A percentile compares a stretch with the other conserved stretches of the same genome.
Conservation (phyloP, 2,888 invertebrate genomes). For the Parthenolecanium corni region DNA sequence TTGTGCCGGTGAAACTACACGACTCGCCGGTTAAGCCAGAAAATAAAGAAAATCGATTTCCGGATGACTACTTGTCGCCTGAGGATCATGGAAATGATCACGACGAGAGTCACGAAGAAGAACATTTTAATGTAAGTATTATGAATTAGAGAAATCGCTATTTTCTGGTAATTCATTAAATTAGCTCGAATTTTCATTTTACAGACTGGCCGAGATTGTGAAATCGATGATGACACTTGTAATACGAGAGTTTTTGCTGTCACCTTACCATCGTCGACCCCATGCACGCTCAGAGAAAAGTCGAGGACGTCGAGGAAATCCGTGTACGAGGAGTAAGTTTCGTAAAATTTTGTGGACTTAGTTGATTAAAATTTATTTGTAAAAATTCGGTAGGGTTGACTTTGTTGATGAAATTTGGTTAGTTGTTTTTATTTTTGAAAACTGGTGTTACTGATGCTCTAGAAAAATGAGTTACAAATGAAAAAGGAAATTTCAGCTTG, state of each 20-base stretch:
- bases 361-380: no score
- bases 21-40: constrained; percentile 1
- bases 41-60: constrained; percentile 9
- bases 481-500: no score
- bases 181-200: background rate
- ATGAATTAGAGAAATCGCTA: background rate
- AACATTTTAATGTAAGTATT: background rate
- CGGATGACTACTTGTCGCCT: background rate
- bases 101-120: background rate
- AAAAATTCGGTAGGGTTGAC: no score
- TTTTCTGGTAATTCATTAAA: background rate
- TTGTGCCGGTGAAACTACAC: constrained; percentile 6
- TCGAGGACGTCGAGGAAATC: background rate
- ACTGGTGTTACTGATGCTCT: no score
- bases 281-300: constrained; percentile 22
- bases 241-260: constrained; percentile 35
- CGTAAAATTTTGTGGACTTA: no score
- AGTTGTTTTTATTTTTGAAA: no score
- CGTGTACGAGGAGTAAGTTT: constrained; percentile 8
- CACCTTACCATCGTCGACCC: constrained; percentile 34
- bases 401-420: no score
- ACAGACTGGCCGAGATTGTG: background rate
- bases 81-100: background rate
- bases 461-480: no score
- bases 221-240: constrained; percentile 33